Conservation (phyloP, 2,888 invertebrate species). For the Parnassius orleans region DNA sequence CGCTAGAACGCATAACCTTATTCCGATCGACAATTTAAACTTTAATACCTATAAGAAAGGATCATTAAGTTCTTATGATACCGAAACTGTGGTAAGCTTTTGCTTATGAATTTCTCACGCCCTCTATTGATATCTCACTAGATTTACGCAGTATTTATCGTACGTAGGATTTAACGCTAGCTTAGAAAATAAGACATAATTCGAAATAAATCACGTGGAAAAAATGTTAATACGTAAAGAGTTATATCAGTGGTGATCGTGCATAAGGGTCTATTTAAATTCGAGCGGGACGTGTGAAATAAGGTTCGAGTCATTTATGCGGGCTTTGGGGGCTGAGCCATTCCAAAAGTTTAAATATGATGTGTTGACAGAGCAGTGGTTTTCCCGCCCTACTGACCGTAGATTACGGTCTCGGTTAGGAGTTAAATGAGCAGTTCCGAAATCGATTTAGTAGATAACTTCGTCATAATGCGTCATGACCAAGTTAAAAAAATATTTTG, state of each 20-base stretch:
- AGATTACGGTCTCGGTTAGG: too few species aligned
- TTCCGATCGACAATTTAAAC: constrained; percentile 11
- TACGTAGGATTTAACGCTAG: background rate
- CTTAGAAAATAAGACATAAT: constrained; percentile 11
- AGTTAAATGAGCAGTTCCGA: too few species aligned
- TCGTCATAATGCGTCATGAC: too few species aligned
- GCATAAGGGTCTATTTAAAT: constrained; percentile 71
- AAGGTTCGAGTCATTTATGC: constrained; percentile 69
- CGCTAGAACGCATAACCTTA: constrained; percentile 15
- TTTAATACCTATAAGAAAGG: constrained; percentile 11
- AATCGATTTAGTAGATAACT: too few species aligned
- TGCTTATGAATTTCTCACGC: constrained; percentile 11
- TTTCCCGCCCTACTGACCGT: background rate
- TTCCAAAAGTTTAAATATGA: constrained; percentile 56
- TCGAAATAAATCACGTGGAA: constrained; percentile 41
- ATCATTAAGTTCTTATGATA: constrained; percentile 21
- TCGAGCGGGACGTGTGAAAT: constrained; percentile 69
- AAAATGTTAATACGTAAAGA: constrained; percentile 33
- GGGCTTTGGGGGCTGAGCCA: constrained; percentile 51
- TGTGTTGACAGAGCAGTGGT: constrained; percentile 10
- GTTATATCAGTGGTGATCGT: constrained; percentile 58
- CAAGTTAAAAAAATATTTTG: too few species aligned
- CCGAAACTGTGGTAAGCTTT: constrained; percentile 5
- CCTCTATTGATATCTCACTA: constrained; percentile 15
- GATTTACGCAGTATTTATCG: constrained; percentile 15